Conservation (phyloP, 2,888 invertebrate genomes). For the Callyntrura guangdongensis region DNA sequence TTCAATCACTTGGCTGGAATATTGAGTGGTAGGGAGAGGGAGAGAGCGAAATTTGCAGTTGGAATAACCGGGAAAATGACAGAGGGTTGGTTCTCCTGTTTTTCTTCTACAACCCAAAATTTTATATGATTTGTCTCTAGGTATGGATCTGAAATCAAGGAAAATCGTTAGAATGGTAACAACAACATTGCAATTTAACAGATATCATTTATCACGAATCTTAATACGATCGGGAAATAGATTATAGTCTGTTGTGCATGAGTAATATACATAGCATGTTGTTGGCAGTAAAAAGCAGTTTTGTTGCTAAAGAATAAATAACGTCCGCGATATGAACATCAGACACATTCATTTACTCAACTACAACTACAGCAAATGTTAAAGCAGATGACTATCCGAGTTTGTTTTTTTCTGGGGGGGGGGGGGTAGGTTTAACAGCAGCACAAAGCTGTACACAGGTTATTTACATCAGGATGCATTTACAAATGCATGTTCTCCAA, state of each 20-base stretch:
- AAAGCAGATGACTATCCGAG: no score
- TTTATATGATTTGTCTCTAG: not conserved
- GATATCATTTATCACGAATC: no score
- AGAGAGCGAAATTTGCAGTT: not conserved
- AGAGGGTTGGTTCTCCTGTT: not conserved
- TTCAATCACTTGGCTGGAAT: conserved; percentile 77
- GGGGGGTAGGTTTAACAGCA: no score
- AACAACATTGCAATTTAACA: conserved; percentile 4
- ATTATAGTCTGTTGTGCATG: no score
- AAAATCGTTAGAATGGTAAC: not conserved
- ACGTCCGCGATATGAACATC: no score
- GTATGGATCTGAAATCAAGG: not conserved
- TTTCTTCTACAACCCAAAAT: no score
- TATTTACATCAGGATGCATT: not conserved
- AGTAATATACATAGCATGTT: no score
- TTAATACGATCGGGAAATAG: no score
- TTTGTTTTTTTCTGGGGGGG: not conserved
- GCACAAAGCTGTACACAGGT: not conserved
- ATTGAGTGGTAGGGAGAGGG: conserved; percentile 58
- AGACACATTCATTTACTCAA: no score
- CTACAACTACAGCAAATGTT: no score
- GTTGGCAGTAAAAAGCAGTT: no score
- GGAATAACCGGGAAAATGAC: not conserved
- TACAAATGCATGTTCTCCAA: conserved; percentile 27
- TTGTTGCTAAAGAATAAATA: no score